These are phyloP conservation scores for Prietella phreatophila DNA, from an alignment of 2,113 vertebrate genomes.

Conservation along the genomic window DNA sequence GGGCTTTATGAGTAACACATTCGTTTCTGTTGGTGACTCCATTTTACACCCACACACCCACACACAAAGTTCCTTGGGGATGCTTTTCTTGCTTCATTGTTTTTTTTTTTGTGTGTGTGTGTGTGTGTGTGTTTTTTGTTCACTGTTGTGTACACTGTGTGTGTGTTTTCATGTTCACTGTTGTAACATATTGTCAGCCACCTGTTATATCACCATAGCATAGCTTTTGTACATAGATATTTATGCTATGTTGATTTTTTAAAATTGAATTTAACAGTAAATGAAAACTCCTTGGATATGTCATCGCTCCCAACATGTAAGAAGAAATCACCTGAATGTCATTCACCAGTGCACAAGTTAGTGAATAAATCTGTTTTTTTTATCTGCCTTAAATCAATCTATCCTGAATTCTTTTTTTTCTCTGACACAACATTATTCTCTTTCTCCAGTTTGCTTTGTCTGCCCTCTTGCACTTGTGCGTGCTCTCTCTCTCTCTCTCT, in stretches of 20 bases:
- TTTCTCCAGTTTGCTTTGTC: neutral
- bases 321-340: neutral
- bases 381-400: neutral
- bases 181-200: neutral
- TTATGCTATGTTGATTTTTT: neutral
- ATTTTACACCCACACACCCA: neutral
- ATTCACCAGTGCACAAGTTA: neutral
- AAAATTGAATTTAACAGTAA: neutral
- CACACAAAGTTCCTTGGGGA: neutral
- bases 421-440: no score
- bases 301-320: neutral
- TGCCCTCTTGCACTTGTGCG: neutral
- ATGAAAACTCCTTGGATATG: neutral
- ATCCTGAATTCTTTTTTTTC: neutral
- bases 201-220: neutral
- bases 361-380: neutral
- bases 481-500: no score
- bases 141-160: no score
- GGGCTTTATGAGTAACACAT: constrained; percentile 20
- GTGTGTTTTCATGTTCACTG: no score
- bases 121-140: no score
- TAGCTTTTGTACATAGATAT: neutral
- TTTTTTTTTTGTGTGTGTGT: neutral
- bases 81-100: neutral
- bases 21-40: neutral